Evolutionary conservation across 2,797 vertebrate species (phyloP).

Genomic region (Poecilia wingei): DNA sequence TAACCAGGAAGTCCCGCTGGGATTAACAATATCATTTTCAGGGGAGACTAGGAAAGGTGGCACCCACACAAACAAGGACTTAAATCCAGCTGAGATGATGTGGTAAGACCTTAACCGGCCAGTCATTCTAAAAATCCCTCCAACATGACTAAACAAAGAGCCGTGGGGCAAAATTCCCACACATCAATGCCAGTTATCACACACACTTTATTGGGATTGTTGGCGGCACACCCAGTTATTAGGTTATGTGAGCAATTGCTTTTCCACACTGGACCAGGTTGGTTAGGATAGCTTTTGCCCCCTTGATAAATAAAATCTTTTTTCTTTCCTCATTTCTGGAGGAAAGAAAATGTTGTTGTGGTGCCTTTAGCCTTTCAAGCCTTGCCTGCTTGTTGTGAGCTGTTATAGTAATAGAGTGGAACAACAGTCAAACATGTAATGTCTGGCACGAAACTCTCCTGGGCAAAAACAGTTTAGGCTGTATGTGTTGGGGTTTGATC

Average conservation of each 20-base stretch:
- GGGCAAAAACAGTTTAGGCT: conserved; percentile 26
- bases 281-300: not conserved
- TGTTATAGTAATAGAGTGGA: conserved; percentile 4
- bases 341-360: conserved; percentile 28
- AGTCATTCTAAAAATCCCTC: not conserved
- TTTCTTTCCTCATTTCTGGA: not conserved
- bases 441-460: conserved; percentile 22
- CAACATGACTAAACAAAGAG: not conserved
- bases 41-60: not conserved
- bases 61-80: not conserved
- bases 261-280: not conserved
- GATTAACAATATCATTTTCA: not conserved
- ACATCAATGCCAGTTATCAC: not conserved
- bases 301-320: not conserved
- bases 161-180: not conserved
- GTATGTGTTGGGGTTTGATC: conserved; percentile 19
- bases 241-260: not conserved
- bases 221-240: not conserved
- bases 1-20: not conserved
- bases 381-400: conserved; percentile 27
- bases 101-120: not conserved
- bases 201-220: not conserved
- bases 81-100: not conserved
- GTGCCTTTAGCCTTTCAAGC: conserved; percentile 31
- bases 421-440: conserved; percentile 20